These are phyloP conservation scores for Vanessa atalanta DNA, from an alignment of 1,140 invertebrate species.

Conservation along the genomic window DNA sequence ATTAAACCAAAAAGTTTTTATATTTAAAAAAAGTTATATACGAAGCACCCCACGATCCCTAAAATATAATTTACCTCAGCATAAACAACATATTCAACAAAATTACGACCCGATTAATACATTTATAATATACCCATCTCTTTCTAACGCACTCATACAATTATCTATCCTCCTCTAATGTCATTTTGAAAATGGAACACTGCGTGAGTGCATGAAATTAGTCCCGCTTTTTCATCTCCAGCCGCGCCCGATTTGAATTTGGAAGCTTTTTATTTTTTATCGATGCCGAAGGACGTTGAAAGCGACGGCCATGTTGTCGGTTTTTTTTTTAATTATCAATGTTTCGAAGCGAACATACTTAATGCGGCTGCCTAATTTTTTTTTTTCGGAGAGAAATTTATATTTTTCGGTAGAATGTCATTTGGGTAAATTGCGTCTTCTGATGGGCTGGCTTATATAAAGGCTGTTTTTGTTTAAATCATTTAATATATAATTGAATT, in stretches of 20 bases:
- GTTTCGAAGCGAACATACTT: slow-evolving; percentile 58
- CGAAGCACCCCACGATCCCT: slow-evolving; percentile 24
- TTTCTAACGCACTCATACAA: slow-evolving; percentile 37
- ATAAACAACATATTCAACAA: slow-evolving; percentile 70
- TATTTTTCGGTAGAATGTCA: slow-evolving; percentile 61
- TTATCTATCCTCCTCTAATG: slow-evolving; percentile 48
- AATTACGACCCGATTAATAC: slow-evolving; percentile 77
- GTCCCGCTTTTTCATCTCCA: slow-evolving; percentile 75
- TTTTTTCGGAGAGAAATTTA: slow-evolving; percentile 46
- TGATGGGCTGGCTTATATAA: slow-evolving; percentile 36
- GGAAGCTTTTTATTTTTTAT: slow-evolving; percentile 63
- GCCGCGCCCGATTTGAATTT: slow-evolving; percentile 74
- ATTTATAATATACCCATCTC: slow-evolving; percentile 64
- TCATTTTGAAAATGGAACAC: slow-evolving; percentile 76
- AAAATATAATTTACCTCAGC: slow-evolving; percentile 55
- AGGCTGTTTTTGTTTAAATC: slow-evolving; percentile 7
- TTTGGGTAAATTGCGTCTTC: slow-evolving; percentile 53
- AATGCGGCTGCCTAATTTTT: slow-evolving; percentile 46
- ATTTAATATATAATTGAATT: background rate
- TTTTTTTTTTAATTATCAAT: slow-evolving; percentile 71
- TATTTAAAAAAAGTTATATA: slow-evolving; percentile 23
- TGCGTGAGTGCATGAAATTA: slow-evolving; percentile 75
- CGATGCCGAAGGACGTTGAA: slow-evolving; percentile 59
- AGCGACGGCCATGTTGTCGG: slow-evolving; percentile 62
- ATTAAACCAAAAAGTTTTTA: slow-evolving; percentile 24